Evolutionary conservation across 2,113 vertebrate species (phyloP).

Genomic region (Antennarius striatus): DNA sequence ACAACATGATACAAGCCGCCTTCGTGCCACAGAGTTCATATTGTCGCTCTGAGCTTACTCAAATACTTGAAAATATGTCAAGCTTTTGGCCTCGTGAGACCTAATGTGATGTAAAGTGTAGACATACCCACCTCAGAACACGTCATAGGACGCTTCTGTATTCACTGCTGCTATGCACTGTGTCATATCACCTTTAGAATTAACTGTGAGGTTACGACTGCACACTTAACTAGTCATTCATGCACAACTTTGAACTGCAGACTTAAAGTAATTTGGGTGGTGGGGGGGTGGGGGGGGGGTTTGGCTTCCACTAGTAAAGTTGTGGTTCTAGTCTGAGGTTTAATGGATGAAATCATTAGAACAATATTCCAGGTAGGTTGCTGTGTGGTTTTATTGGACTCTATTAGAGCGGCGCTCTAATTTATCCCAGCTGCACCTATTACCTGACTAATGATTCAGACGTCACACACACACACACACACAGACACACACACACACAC

Average conservation of each 20-base stretch:
- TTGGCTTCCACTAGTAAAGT: conserved; percentile 21
- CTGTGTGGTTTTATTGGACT: conserved; percentile 60
- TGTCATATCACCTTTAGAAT: conserved; percentile 22
- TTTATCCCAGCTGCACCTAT: conserved; percentile 65
- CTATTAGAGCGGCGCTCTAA: conserved; percentile 57
- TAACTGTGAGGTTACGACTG: conserved; percentile 45
- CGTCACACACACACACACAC: conserved; percentile 22
- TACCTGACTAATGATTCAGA: conserved; percentile 62
- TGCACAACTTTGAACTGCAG: conserved; percentile 22
- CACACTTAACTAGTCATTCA: conserved; percentile 47
- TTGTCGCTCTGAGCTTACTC: conserved; percentile 35
- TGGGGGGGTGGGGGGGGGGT: neutral
- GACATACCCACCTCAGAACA: conserved; percentile 42
- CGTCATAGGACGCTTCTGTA: conserved; percentile 47
- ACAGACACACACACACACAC: neutral
- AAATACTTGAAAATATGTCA: conserved; percentile 31
- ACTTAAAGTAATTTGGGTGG: conserved; percentile 24
- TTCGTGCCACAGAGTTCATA: conserved; percentile 56
- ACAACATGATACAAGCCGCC: conserved; percentile 50
- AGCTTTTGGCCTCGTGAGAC: conserved; percentile 10
- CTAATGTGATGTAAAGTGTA: conserved; percentile 26
- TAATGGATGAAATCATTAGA: conserved; percentile 72
- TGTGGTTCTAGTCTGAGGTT: conserved; percentile 33
- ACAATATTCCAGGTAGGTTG: conserved; percentile 64
- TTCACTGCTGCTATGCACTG: conserved; percentile 25